Base-by-base conservation (phyloP, 2,888 invertebrate species). In the Acleris emargana region DNA sequence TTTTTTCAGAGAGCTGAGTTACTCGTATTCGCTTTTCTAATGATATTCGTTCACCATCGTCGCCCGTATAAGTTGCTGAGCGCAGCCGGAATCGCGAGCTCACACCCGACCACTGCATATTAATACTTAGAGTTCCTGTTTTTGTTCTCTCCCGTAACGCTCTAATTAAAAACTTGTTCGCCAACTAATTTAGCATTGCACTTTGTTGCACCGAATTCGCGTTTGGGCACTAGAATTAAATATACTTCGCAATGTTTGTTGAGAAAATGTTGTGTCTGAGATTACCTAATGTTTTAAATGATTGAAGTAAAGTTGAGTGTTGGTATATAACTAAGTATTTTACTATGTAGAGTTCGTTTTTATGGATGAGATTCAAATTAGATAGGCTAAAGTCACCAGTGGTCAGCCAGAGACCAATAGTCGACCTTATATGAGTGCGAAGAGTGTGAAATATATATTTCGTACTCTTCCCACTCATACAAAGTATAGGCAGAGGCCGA, bases 151-250 rank as follows among this genome's bases (percentile, higher is more conserved):
- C 42, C 58, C 47, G 45, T 17, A 64, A 59, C 20, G 52, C 11
- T 54, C 28, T 59, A 64, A 64, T 64, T 59, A 58, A 64, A 64
- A 64, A 64, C 49, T 64, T 60, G 51, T 47, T 58, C 43, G 16
- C 9, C 20, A 59, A 54, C 64, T 32, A 28, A 64, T 60, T 60
- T 45, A 59, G 50, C 28, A 59, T 50, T 60, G 49, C 59, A 38
- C 25, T 53, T 11, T 59, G 55, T 55, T 62, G 59, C 59, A 64
- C 53, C 20, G 45, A 54, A 54, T 60, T 22, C 53, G 38, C 13
- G 59, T 64, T 57, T 54, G 28, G 13, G 47, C 13, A 50, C 43
- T 38, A 22, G 47, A 53, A 47, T 54, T 59, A 42, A 59, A 53
- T 54, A 50, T 59, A 51, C 22, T 58, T 47, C n/a, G 16, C 28